Percentiles rank a stretch among this genome's conserved stretches.
Conservation (phyloP, 1,140 invertebrate genomes). For the Heliconius congener region DNA sequence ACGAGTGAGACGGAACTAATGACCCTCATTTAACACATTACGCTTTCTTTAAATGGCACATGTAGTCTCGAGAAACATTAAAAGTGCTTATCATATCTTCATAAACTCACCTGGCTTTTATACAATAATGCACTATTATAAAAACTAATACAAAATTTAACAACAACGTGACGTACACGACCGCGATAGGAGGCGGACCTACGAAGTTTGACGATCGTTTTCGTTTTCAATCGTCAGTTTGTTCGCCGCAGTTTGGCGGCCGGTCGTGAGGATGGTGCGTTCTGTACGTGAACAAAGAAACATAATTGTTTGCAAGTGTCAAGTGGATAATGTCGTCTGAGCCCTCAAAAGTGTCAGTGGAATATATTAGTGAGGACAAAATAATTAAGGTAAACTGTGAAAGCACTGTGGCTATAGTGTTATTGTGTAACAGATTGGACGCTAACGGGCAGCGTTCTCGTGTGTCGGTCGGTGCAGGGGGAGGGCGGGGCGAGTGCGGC, state of each 20-base stretch:
- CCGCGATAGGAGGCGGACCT: slow-evolving; percentile 79
- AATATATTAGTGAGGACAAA: slow-evolving; percentile 79
- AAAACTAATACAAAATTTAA: slow-evolving; percentile 12
- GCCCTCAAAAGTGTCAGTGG: slow-evolving; percentile 73
- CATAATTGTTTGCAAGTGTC: slow-evolving; percentile 67
- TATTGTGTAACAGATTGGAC: slow-evolving; percentile 79
- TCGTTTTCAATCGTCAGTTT: slow-evolving; percentile 64
- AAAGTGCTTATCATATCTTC: background rate
- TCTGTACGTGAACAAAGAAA: slow-evolving; percentile 71
- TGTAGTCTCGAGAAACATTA: background rate
- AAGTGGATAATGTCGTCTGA: slow-evolving; percentile 80
- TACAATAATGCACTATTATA: background rate
- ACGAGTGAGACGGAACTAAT: slow-evolving; percentile 66
- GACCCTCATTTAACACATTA: slow-evolving; percentile 22
- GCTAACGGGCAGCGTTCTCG: slow-evolving; percentile 75
- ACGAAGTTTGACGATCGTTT: slow-evolving; percentile 65
- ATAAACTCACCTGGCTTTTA: background rate
- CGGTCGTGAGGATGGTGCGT: slow-evolving; percentile 78
- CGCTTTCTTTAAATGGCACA: background rate
- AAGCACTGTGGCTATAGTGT: slow-evolving; percentile 59
- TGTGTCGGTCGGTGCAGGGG: slow-evolving; percentile 75
- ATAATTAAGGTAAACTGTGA: slow-evolving; percentile 71
- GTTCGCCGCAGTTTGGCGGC: slow-evolving; percentile 77
- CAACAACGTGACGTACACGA: slow-evolving; percentile 49
- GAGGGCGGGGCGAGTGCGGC: slow-evolving; percentile 78